These are phyloP conservation scores for Lysandra bellargus DNA, from an alignment of 2,888 invertebrate genomes.

Conservation along the genomic window DNA sequence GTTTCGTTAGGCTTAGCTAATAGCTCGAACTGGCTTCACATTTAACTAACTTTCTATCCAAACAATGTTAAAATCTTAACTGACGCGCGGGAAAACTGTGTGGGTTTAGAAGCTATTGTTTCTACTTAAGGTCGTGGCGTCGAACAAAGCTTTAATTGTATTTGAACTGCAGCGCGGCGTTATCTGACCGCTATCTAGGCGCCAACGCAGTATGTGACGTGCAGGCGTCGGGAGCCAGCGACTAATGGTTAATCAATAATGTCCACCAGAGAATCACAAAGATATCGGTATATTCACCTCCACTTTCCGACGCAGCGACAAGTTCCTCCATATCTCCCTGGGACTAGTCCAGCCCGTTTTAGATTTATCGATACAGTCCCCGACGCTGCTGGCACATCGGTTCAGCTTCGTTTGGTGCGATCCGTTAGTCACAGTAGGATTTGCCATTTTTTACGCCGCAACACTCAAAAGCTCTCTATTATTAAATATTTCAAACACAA, in stretches of 20 bases:
- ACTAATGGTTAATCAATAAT: conserved; percentile 48
- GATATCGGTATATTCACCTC: conserved; percentile 57
- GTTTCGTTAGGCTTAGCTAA: conserved; percentile 21
- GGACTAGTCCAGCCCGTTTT: conserved; percentile 76
- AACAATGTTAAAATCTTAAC: conserved; percentile 21
- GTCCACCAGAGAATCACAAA: conserved; percentile 34
- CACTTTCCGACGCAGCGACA: conserved; percentile 71
- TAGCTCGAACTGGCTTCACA: conserved; percentile 9
- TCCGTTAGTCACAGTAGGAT: conserved; percentile 59
- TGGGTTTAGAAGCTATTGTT: conserved; percentile 3
- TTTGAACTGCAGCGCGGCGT: conserved; percentile 34
- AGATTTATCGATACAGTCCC: conserved; percentile 67
- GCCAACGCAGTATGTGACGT: conserved; percentile 43
- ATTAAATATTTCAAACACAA: conserved; percentile 37
- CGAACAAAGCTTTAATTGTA: conserved; percentile 36
- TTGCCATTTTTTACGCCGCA: conserved; percentile 62
- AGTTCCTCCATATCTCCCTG: conserved; percentile 74
- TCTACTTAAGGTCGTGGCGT: conserved; percentile 14
- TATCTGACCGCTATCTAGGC: conserved; percentile 43
- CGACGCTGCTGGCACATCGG: conserved; percentile 71
- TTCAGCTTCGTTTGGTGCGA: conserved; percentile 60
- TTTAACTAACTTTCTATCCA: conserved; percentile 9
- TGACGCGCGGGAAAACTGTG: neutral
- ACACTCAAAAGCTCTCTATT: conserved; percentile 34
- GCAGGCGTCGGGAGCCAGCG: conserved; percentile 44